phyloP scores from a whole-genome alignment of 2,888 invertebrate genomes.

The Andrena trimmerana region DNA sequence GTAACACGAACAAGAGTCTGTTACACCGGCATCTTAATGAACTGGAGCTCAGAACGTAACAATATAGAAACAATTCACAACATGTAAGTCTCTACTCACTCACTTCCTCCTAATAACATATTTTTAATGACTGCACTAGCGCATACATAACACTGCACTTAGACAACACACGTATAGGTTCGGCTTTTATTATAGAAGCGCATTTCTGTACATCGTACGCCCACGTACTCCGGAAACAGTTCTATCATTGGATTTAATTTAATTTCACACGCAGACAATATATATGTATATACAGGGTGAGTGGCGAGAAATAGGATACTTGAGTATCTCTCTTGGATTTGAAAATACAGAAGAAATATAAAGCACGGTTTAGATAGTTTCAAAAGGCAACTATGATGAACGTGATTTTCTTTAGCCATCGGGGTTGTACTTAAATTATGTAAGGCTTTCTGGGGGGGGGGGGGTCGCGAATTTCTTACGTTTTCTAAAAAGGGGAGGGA shows the following conservation, averaged over 20 bases:
- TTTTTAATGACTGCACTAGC: conserved; percentile 58
- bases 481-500: too few relatives aligned
- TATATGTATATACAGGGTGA: not conserved
- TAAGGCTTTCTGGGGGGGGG: too few relatives aligned
- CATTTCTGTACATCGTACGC: conserved; percentile 13
- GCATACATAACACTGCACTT: conserved; percentile 58
- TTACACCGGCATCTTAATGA: conserved; percentile 85
- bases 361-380: not conserved
- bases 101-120: conserved; percentile 79
- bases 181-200: conserved; percentile 39
- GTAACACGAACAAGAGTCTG: conserved; percentile 85
- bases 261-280: not conserved
- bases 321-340: not conserved
- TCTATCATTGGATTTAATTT: conserved; percentile 9
- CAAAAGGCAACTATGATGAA: too few relatives aligned
- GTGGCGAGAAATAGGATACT: not conserved
- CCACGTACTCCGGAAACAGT: conserved; percentile 49
- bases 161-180: conserved; percentile 48
- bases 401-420: not conserved
- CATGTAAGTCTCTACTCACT: conserved; percentile 83
- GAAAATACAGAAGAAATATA: not conserved
- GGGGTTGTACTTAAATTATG: too few relatives aligned
- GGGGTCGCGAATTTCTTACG: too few relatives aligned
- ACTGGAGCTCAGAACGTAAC: conserved; percentile 85
- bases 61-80: conserved; percentile 83